These are phyloP conservation scores for Struthio camelus DNA, from an alignment of 2,113 vertebrate species.

Conservation along the genomic window DNA sequence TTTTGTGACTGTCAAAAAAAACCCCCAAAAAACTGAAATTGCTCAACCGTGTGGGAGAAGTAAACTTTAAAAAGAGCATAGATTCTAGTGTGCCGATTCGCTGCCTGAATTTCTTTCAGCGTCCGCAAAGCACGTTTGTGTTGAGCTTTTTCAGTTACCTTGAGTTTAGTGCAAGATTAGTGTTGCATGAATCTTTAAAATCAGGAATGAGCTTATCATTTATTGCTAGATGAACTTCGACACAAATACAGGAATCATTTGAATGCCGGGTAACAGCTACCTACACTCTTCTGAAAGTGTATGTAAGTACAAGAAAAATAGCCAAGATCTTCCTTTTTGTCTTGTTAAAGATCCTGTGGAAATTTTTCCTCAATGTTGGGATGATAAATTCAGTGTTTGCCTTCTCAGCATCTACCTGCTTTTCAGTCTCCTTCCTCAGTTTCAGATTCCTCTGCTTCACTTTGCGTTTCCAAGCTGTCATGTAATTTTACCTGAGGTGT, in stretches of 20 bases:
- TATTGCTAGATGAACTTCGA: neutral
- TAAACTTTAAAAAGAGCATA: neutral
- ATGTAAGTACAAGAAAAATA: neutral
- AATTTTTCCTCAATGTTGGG: neutral
- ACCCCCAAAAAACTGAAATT: neutral
- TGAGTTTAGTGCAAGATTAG: neutral
- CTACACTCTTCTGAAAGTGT: neutral
- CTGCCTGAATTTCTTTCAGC: neutral
- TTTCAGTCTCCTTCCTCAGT: neutral
- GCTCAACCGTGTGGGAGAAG: neutral
- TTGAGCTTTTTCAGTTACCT: neutral
- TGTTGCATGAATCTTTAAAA: conserved; percentile 3
- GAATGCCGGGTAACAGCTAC: neutral
- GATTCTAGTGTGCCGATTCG: neutral
- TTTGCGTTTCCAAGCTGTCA: neutral
- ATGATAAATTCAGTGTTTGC: neutral
- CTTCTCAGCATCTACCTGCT: neutral
- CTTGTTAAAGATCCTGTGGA: neutral
- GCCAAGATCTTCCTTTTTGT: neutral
- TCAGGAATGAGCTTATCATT: neutral
- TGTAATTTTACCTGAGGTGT: neutral
- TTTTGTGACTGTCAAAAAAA: neutral
- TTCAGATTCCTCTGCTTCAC: neutral
- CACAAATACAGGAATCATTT: neutral
- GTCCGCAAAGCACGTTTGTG: neutral